Base-by-base conservation (phyloP, 1,140 invertebrate genomes). In the Nasonia giraulti region DNA sequence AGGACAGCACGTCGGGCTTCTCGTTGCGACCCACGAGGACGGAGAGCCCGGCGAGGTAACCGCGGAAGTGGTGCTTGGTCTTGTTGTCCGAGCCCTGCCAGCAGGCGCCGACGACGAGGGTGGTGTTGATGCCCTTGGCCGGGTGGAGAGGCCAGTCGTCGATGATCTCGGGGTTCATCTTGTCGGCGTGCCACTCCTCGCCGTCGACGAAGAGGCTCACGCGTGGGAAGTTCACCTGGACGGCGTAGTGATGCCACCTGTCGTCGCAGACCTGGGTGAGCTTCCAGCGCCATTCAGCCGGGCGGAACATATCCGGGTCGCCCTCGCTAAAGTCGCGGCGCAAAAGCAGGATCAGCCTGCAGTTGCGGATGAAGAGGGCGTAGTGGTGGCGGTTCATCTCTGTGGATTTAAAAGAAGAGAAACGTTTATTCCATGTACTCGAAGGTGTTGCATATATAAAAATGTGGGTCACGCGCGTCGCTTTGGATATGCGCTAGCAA, bases 91-190 rank as follows among this genome's bases (percentile, higher is more conserved):
- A 97, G 95, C 98, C 98, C 94, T 99, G 98, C 98, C 98, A 99
- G 93, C 99, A 99, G 40, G 98, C 98, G 12, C 99, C 99, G 27
- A 99, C 97, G 1, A 97, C 96, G 1, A 99, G 92, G 23, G 98
- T 98, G 7, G 98, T 99, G 91, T 98, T 99, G 84, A 98, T 95
- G 14, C 96, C 97, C 86, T 98, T 97, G 0, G 98, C 97, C 33
- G 97, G 97, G 92, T 99, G 99, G 17, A 99, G 94, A n/a, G 99
- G 98, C 99, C 99, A 99, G 92, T 99, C 99, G 92, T 99, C 99
- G 90, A 99, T 98, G 44, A 99, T 97, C 92, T 99, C 98, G 0
- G 98, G 97, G 89, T 98, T 98, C 90, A 96, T 96, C 88, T 97
- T 96, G 77, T 95, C 94, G 7, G 96, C 94, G 77, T 94, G 94